phyloP scores from a whole-genome alignment of 2,888 invertebrate genomes.

The Chalcis sispes region DNA sequence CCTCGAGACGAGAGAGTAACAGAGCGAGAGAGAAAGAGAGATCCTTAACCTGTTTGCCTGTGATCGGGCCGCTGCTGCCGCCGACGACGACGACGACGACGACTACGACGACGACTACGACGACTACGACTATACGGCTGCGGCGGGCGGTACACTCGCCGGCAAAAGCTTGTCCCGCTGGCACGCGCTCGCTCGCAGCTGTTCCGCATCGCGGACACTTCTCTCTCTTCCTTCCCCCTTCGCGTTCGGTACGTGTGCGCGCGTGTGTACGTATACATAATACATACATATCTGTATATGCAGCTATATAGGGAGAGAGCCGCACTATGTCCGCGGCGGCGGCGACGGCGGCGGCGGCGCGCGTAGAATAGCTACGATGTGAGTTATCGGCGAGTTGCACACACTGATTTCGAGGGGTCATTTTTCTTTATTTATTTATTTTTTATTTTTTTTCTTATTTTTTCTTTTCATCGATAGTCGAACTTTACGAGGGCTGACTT shows the following conservation, averaged over 20 bases:
- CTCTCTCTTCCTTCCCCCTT: background rate
- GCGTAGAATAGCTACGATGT: too few species aligned
- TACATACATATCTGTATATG: background rate
- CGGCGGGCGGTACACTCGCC: slow-evolving; percentile 36
- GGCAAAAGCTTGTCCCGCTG: too few species aligned
- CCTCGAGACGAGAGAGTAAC: too few species aligned
- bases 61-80: slow-evolving; percentile 5
- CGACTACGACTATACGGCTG: background rate
- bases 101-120: background rate
- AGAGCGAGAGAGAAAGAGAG: background rate
- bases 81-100: background rate
- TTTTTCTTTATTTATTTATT: background rate
- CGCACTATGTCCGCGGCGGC: too few species aligned
- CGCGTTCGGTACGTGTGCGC: slow-evolving; percentile 16
- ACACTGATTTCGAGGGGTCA: background rate
- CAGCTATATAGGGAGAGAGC: background rate
- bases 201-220: background rate
- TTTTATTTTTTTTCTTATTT: background rate
- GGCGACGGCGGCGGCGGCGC: background rate
- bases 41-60: slow-evolving; percentile 55
- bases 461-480: too few species aligned
- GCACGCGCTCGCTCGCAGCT: background rate
- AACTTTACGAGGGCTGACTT: too few species aligned
- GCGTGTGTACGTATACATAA: slow-evolving; percentile 44
- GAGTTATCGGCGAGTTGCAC: background rate